Base-by-base conservation (phyloP, 2,888 invertebrate species). In the Allolobophora icterica region DNA sequence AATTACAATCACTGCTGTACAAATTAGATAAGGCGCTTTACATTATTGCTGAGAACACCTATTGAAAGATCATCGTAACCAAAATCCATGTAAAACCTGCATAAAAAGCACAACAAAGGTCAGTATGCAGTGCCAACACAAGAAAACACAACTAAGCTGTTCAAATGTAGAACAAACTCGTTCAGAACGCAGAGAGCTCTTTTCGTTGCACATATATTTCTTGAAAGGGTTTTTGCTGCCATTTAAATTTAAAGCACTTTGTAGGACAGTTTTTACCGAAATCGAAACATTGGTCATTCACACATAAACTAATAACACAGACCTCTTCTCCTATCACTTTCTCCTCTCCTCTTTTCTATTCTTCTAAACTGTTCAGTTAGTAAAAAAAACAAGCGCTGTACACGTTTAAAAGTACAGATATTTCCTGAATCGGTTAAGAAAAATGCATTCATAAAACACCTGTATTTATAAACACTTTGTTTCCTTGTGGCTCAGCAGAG, bases 1-100 rank as follows among this genome's bases (percentile, higher is more conserved):
- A 38, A 87, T 35, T 87, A 87, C 87, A 87, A 87, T 87, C 87
- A 87, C 35, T 87, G n/a, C 87, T 87, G 87, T 87, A 87, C 87
- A 87, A 38, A 87, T 87, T 24, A 33, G 5, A 24, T 34, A 38
- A 87, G 87, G 38, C 38, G 87, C 38, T 35, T 87, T 87, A 87
- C 87, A 87, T 87, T 87, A 87, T 87, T 87, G 87, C 87, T 34
- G 35, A 87, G 38, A 87, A 87, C 34, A 87, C 34, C 38, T 38
- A 35, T 19, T 87, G 87, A 34, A 87, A 87, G 87, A 87, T 35
- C 87, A 34, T 38, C 34, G 35, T 87, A 38, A 87, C 71, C 30
- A 71, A 71, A 71, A n/a, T 71, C 71, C 71, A 71, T 13, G n/a
- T 8, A 71, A 71, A 30, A 71, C 30, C 71, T 71, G 71, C 71